Evolutionary conservation across 1,140 invertebrate genomes (phyloP), one percentile per base, ranked within the genome.

Genomic region (Rhagoletis zephyria): DNA sequence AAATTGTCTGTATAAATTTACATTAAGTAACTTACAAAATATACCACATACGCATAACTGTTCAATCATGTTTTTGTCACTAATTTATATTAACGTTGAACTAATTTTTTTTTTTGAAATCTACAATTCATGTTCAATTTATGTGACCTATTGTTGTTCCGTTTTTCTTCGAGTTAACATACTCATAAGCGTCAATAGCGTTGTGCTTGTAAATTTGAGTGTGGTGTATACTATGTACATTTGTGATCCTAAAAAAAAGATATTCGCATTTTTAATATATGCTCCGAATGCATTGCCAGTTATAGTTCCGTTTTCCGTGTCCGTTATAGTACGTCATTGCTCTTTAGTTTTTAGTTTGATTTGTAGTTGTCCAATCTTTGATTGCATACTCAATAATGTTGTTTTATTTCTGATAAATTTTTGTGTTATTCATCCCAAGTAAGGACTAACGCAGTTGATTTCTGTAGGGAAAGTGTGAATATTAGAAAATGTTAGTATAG

Each of bases 361-460:
- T 63, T 63, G 61, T 14, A 14, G 61, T 63, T 14, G 61, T 63
- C 12, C n/a, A n/a, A 30, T 30, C 30, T 63, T 14, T 63, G 61
- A 63, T 63, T 63, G 16, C 12, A 4, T 63, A 14, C 12, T 4
- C 61, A 63, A 64, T 19, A 19, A 64, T 56, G 64, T 85, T 4
- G 56, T 19, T 85, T 48, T 86, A 4, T 63, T 86, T 85, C 19
- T 40, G 65, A 12, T n/a, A 12, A 30, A 42, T 7, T 30, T 86
- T 63, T 81, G 74, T 81, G 67, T 42, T 67, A 67, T 77, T 81
- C 42, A 81, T 56, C 4, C 48, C 74, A 56, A 56, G 12, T 74
- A 40, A 45, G 45, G n/a, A 59, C 51, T 90, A 92, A 90, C 91
- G 91, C 88, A 92, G 89, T 81, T 92, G 91, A 89, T 92, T 92